Evolutionary conservation across 2,113 vertebrate genomes (phyloP).

Genomic region (Tor tambroides): DNA sequence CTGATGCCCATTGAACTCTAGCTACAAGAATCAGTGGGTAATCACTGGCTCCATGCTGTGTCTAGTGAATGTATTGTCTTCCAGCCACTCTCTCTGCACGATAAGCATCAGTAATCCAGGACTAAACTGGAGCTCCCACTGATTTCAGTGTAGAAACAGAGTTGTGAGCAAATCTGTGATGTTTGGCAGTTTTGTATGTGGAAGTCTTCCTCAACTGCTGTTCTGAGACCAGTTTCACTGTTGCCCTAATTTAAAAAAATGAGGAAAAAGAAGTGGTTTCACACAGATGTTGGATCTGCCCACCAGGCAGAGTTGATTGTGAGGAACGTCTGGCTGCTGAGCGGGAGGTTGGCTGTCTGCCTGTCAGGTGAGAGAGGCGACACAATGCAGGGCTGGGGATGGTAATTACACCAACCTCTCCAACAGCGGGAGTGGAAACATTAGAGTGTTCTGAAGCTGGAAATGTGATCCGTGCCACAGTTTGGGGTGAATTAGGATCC

Average conservation of each 20-base stretch:
- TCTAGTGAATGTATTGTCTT: conserved; percentile 31
- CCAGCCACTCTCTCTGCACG: conserved; percentile 22
- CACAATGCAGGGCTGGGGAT: conserved; percentile 43
- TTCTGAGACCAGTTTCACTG: not conserved
- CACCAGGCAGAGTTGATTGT: conserved; percentile 17
- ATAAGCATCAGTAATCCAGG: conserved; percentile 45
- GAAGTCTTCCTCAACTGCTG: not conserved
- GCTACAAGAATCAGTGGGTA: conserved; percentile 25
- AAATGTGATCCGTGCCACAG: not conserved
- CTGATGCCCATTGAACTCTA: conserved; percentile 47
- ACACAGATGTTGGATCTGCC: conserved; percentile 29
- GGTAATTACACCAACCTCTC: conserved; percentile 45
- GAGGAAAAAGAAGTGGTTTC: not conserved
- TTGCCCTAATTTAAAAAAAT: not conserved
- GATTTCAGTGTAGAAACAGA: conserved; percentile 9
- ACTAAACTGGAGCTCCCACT: conserved; percentile 14
- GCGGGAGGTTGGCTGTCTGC: conserved; percentile 22
- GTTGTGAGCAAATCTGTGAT: not conserved
- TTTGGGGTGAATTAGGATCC: conserved; percentile 7
- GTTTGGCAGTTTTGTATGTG: not conserved
- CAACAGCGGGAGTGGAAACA: conserved; percentile 44
- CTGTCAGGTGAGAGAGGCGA: conserved; percentile 23
- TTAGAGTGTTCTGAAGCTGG: conserved; percentile 40
- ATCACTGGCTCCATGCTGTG: conserved; percentile 26
- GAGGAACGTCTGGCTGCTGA: conserved; percentile 16